These are phyloP conservation scores for Papilio polytes DNA, from an alignment of 1,140 invertebrate species.

Conservation along the genomic window DNA sequence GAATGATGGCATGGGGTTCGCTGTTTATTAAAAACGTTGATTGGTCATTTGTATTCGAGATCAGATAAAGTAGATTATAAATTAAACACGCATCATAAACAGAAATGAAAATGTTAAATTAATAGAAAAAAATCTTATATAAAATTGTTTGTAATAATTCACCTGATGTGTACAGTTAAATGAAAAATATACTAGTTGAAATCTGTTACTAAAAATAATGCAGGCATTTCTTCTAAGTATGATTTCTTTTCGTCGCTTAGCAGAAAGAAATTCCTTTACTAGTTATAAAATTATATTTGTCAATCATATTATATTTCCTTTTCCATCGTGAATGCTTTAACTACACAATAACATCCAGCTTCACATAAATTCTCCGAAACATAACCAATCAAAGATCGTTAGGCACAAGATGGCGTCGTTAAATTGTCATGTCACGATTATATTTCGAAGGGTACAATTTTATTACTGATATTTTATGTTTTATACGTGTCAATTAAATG, in stretches of 20 bases:
- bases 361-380: slow-evolving; percentile 26
- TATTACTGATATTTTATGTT: slow-evolving; percentile 40
- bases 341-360: slow-evolving; percentile 25
- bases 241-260: too few relatives aligned
- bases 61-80: slow-evolving; percentile 8
- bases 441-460: slow-evolving; percentile 32
- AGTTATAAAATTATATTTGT: slow-evolving; percentile 1
- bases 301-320: slow-evolving; percentile 12
- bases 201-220: too few relatives aligned
- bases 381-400: slow-evolving; percentile 38
- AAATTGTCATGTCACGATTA: slow-evolving; percentile 34
- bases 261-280: not conserved
- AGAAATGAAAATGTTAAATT: slow-evolving; percentile 7
- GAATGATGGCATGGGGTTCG: slow-evolving; percentile 39
- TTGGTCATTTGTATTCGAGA: slow-evolving; percentile 39
- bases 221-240: too few relatives aligned
- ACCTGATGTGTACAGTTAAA: too few relatives aligned
- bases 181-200: too few relatives aligned
- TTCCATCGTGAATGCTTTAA: not conserved
- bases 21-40: slow-evolving; percentile 41
- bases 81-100: slow-evolving; percentile 7
- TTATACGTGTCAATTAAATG: slow-evolving; percentile 41
- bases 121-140: not conserved
- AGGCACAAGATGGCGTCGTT: slow-evolving; percentile 37
- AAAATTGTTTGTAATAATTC: too few relatives aligned